phyloP scores from a whole-genome alignment of 2,113 vertebrate genomes.

The Tragelaphus strepsiceros region DNA sequence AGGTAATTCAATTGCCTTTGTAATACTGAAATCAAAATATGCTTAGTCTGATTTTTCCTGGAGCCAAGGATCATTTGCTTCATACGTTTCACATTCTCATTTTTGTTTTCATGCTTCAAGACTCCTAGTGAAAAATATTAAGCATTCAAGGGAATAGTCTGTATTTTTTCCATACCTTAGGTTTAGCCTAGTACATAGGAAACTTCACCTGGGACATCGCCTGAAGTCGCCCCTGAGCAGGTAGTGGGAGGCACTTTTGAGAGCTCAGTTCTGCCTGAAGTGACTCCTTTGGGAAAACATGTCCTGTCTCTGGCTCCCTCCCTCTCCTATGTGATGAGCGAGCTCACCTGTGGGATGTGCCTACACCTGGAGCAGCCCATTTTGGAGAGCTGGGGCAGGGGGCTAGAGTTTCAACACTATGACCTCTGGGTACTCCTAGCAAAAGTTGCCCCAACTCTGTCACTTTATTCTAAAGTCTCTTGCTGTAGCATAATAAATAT shows the following conservation, averaged over 20 bases:
- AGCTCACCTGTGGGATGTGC: background rate
- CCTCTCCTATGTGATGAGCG: conserved; percentile 60
- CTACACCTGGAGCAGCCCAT: background rate
- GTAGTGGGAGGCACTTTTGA: conserved; percentile 89
- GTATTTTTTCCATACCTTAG: conserved; percentile 81
- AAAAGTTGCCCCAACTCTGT: background rate
- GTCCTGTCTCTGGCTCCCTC: conserved; percentile 89
- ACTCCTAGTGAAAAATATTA: conserved; percentile 83
- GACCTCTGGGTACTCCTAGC: background rate
- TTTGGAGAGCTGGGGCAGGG: background rate
- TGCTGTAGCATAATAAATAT: background rate
- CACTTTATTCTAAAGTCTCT: background rate
- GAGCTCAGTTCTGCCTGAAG: conserved; percentile 92
- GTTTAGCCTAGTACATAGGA: conserved; percentile 70
- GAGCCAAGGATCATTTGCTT: conserved; percentile 72
- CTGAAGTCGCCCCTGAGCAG: conserved; percentile 90
- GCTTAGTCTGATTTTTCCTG: conserved; percentile 35
- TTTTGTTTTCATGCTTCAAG: conserved; percentile 73
- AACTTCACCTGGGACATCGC: conserved; percentile 86
- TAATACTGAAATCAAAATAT: background rate
- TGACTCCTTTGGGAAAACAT: conserved; percentile 87
- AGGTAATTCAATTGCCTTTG: background rate
- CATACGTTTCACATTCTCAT: conserved; percentile 77
- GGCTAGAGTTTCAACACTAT: background rate
- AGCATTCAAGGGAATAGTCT: conserved; percentile 85